Percentiles rank a stretch among this genome's conserved stretches.
phyloP scores from a whole-genome alignment of 2,888 invertebrate genomes.

The Torymus auratus region DNA sequence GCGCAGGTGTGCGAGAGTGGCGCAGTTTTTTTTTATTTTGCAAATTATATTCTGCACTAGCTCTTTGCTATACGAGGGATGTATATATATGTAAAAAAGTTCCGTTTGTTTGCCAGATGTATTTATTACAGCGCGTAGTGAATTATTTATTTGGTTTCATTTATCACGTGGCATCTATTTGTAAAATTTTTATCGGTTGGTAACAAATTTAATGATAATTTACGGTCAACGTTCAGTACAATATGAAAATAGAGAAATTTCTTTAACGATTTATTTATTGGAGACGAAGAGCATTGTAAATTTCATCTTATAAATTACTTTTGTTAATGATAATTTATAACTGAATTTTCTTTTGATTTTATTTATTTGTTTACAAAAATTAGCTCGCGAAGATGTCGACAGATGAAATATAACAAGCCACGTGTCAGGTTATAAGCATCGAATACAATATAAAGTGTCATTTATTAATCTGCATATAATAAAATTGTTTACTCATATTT shows the following conservation, averaged over 20 bases:
- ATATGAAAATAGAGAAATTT: not conserved
- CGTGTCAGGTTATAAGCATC: no score
- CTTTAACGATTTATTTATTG: not conserved
- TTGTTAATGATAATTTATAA: no score
- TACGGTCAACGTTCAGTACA: not conserved
- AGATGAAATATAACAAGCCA: no score
- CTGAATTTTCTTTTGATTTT: no score
- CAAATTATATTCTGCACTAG: constrained; percentile 15
- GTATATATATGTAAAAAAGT: constrained; percentile 10
- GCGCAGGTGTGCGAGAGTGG: constrained; percentile 36
- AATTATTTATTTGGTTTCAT: constrained; percentile 17
- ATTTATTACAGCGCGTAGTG: constrained; percentile 17
- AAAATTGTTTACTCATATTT: no score
- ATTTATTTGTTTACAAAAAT: not conserved
- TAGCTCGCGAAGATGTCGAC: no score
- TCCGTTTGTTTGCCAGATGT: constrained; percentile 1
- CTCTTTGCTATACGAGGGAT: constrained; percentile 7
- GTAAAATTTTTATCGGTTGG: constrained; percentile 7
- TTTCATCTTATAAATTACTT: not conserved
- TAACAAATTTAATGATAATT: constrained; percentile 30
- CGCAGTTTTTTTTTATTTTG: constrained; percentile 25
- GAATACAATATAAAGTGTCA: no score
- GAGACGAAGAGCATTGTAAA: not conserved
- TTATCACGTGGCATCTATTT: constrained; percentile 15
- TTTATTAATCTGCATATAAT: no score